Evolutionary conservation across 2,888 invertebrate genomes (phyloP), one percentile per base, ranked within the genome.

Genomic region (Caenorhabditis becei): DNA sequence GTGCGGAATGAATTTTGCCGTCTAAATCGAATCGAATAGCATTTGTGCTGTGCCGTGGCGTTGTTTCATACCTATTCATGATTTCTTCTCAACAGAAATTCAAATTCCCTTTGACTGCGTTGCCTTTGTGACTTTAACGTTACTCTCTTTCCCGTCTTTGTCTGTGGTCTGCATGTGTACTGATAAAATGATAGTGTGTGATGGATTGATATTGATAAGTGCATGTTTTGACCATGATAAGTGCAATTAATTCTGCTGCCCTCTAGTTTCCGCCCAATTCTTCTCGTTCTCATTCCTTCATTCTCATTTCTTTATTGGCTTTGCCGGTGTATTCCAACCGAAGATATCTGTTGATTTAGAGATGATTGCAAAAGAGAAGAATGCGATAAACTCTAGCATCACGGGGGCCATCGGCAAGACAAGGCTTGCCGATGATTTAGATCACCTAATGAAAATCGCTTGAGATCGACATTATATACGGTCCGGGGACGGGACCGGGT

Each of bases 381-480:
- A 32, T 35, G 51, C 49, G 63, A 63, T 26, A 62, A 67, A 51
- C 47, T 63, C 23, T 63, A 47, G 53, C 37, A 51, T 53, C 65
- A 65, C 32, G 51, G 49, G 51, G 65, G 56, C 41, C 58, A 10
- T n/a, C 2, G 41, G 41, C 14, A 41, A 26, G 53, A 20, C 18
- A 61, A 32, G 51, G 26, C 53, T 49, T 28, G 53, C 44, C 24
- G n/a, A 66, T 75, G 66, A 75, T 75, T 75, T 66, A 75, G 75
- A 66, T 75, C 44, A 53, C 63, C 20, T 14, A 61, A 59, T 37
- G 28, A 62, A 54, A 72, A 63, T 63, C 37, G 56, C 58, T 26
- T 58, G 58, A 59, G 66, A 61, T 66, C 24, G 66, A 41, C 66
- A 66, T 75, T 75, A 66, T 75, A 75, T 61, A 61, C 61, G 74